Percentiles rank a stretch among this genome's conserved stretches.
Evolutionary conservation across 2,797 vertebrate genomes (phyloP).

Genomic region (Syngnathus rostellatus): DNA sequence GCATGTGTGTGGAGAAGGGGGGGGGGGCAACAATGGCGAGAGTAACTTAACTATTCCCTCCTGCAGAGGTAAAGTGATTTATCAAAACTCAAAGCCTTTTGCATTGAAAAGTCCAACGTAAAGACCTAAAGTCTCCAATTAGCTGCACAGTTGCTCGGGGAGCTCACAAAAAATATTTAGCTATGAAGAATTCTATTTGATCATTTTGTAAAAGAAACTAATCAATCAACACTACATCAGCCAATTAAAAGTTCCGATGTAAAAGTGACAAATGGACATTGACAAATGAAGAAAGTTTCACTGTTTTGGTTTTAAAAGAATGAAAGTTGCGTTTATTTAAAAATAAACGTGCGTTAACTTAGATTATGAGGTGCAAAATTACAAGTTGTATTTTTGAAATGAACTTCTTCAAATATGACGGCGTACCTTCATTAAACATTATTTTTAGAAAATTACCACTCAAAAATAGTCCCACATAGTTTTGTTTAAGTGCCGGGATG

Average conservation of each 20-base stretch:
- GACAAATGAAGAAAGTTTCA: too few species aligned
- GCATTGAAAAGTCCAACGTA: neutral
- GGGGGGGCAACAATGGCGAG: constrained; percentile 67
- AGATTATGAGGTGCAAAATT: neutral
- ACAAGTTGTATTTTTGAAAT: neutral
- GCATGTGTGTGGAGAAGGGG: neutral
- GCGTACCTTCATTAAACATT: too few species aligned
- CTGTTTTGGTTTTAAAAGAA: too few species aligned
- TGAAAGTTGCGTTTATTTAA: too few species aligned
- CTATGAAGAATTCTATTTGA: too few species aligned
- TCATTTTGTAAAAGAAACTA: neutral
- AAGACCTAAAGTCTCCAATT: neutral
- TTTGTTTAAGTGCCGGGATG: neutral
- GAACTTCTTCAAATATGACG: neutral
- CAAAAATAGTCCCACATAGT: neutral
- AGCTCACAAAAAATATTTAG: too few species aligned
- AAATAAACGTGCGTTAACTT: neutral
- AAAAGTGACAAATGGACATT: neutral
- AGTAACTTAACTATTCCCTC: constrained; percentile 68
- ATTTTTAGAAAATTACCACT: too few species aligned
- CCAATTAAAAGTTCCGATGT: neutral
- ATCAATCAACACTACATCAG: neutral
- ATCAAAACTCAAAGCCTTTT: neutral
- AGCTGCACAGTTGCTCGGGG: neutral
- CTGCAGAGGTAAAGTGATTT: constrained; percentile 60